Conservation (phyloP, 2,888 invertebrate species). For the Heliconius erato region DNA sequence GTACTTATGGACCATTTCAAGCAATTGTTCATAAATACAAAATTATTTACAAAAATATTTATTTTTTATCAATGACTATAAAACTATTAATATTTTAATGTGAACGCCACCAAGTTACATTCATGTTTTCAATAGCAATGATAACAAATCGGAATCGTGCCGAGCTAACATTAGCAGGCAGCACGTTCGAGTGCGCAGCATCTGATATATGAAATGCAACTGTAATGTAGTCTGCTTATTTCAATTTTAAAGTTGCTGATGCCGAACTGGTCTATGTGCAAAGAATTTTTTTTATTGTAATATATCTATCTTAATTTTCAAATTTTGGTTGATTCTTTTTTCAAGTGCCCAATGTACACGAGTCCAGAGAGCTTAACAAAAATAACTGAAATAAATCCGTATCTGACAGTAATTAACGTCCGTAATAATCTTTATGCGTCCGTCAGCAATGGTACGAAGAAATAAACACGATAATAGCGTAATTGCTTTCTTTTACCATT, state of each 20-base stretch:
- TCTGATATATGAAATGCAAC: conserved; percentile 69
- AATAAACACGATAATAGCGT: conserved; percentile 38
- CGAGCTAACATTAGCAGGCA: conserved; percentile 76
- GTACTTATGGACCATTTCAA: too few relatives aligned
- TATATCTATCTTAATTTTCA: too few relatives aligned
- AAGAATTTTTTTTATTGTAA: too few relatives aligned
- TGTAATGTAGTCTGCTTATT: conserved; percentile 69
- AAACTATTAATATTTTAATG: background rate
- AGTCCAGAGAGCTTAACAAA: background rate
- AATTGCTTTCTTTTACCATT: too few relatives aligned
- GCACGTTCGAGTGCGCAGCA: conserved; percentile 77
- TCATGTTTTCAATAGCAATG: conserved; percentile 61
- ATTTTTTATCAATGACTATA: background rate
- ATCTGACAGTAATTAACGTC: background rate
- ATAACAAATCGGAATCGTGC: conserved; percentile 83
- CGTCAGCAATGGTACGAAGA: conserved; percentile 65
- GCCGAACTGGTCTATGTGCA: too few relatives aligned
- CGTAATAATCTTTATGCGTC: conserved; percentile 65
- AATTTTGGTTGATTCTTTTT: too few relatives aligned
- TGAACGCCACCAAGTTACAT: conserved; percentile 54
- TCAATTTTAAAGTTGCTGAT: conserved; percentile 67
- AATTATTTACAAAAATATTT: background rate
- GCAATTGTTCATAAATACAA: too few relatives aligned
- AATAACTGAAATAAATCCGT: background rate
- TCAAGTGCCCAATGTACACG: too few relatives aligned